A percentile compares a stretch with the other conserved stretches of the same genome.
Evolutionary conservation across 2,888 invertebrate genomes (phyloP).

Genomic region (Drosophila diplacantha): DNA sequence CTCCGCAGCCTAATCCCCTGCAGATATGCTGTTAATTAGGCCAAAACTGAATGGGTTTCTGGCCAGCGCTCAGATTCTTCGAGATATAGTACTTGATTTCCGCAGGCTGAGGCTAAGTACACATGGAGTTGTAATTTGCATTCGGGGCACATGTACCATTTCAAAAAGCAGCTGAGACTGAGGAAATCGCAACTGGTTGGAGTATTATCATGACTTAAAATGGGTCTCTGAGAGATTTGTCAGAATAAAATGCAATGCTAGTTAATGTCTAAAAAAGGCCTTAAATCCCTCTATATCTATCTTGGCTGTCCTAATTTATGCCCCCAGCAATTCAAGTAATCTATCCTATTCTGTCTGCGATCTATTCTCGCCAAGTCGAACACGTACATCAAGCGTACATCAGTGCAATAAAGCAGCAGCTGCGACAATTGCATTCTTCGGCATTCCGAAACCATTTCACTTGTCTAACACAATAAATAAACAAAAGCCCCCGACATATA

Average conservation of each 20-base stretch:
- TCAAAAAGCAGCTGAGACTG: not conserved
- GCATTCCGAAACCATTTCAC: slow-evolving; percentile 21
- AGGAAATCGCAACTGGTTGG: not conserved
- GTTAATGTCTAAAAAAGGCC: not conserved
- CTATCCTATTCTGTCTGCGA: slow-evolving; percentile 6
- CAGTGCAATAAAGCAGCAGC: slow-evolving; percentile 31
- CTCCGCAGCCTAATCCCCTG: slow-evolving; percentile 51
- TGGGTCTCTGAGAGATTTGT: not conserved
- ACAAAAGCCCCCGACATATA: slow-evolving; percentile 29
- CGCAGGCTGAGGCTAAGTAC: slow-evolving; percentile 15
- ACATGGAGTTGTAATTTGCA: slow-evolving; percentile 24
- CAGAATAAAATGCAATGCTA: not conserved
- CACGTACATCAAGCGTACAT: slow-evolving; percentile 26
- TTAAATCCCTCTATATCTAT: not conserved
- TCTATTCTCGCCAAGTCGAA: not conserved
- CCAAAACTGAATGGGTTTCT: slow-evolving; percentile 40
- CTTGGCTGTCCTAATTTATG: not conserved
- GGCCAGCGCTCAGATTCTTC: slow-evolving; percentile 18
- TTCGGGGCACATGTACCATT: slow-evolving; percentile 1
- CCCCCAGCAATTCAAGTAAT: not conserved
- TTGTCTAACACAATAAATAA: slow-evolving; percentile 36
- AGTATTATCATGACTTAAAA: not conserved
- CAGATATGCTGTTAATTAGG: slow-evolving; percentile 64
- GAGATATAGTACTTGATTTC: slow-evolving; percentile 12
- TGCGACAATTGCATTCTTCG: slow-evolving; percentile 35